phyloP scores from a whole-genome alignment of 2,888 invertebrate genomes.

The Cabera pusaria region DNA sequence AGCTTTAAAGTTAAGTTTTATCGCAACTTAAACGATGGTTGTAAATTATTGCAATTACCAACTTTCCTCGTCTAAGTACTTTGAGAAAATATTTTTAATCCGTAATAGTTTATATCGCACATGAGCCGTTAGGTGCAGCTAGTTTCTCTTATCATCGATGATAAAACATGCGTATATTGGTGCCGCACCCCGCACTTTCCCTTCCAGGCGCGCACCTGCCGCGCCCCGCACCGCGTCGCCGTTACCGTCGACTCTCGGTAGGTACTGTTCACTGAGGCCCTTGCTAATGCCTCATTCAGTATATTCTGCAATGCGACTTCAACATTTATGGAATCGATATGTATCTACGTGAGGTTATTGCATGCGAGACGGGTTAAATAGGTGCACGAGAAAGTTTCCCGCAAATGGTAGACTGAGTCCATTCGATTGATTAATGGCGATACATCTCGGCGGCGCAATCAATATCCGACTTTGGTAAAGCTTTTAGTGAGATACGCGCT shows the following conservation, averaged over 20 bases:
- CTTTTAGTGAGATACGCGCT: constrained; percentile 18
- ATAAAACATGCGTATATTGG: constrained; percentile 74
- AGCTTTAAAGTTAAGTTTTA: too few species aligned
- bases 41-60: constrained; percentile 1
- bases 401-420: constrained; percentile 28
- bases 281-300: constrained; percentile 59
- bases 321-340: constrained; percentile 61
- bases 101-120: constrained; percentile 19
- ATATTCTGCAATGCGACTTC: constrained; percentile 53
- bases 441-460: constrained; percentile 8
- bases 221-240: constrained; percentile 40
- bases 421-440: constrained; percentile 22
- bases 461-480: constrained; percentile 1
- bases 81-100: constrained; percentile 9
- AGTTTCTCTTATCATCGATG: constrained; percentile 78
- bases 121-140: constrained; percentile 63
- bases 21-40: too few species aligned
- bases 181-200: constrained; percentile 78
- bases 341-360: constrained; percentile 61
- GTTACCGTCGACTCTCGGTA: constrained; percentile 57
- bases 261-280: constrained; percentile 54
- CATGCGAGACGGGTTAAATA: constrained; percentile 55
- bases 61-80: constrained; percentile 2
- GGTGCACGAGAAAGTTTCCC: constrained; percentile 53
- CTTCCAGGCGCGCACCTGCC: constrained; percentile 39